Percentiles rank a stretch among this genome's conserved stretches.
Evolutionary conservation across 2,797 vertebrate species (phyloP).

Genomic region (Spheniscus humboldti): DNA sequence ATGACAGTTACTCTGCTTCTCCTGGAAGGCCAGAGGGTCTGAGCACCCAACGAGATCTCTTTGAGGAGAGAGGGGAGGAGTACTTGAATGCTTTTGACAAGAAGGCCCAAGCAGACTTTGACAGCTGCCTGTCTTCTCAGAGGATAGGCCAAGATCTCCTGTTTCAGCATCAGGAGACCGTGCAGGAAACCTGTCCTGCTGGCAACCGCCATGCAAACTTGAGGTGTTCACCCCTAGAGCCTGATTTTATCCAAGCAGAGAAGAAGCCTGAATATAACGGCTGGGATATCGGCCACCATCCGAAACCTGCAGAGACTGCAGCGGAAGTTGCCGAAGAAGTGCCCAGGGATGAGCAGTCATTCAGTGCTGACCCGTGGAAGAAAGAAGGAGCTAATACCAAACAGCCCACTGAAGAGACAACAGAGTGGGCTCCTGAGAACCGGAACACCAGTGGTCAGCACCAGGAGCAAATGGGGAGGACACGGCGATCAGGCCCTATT

Average conservation of each 20-base stretch:
- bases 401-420: conserved; percentile 66
- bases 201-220: conserved; percentile 60
- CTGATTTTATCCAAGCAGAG: conserved; percentile 80
- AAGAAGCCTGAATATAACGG: conserved; percentile 78
- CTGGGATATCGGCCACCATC: conserved; percentile 74
- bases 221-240: conserved; percentile 74
- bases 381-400: conserved; percentile 79
- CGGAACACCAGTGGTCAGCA: conserved; percentile 74
- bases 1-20: conserved; percentile 76
- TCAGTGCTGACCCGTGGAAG: conserved; percentile 81
- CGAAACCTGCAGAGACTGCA: conserved; percentile 73
- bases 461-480: conserved; percentile 81
- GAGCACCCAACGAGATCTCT: conserved; percentile 79
- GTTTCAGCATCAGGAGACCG: conserved; percentile 74
- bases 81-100: conserved; percentile 80
- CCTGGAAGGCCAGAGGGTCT: conserved; percentile 68
- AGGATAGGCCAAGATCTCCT: conserved; percentile 72
- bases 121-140: conserved; percentile 72
- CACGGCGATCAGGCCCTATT: conserved; percentile 90
- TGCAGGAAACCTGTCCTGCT: conserved; percentile 75
- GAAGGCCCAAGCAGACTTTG: conserved; percentile 76
- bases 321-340: conserved; percentile 61
- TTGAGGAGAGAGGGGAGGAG: conserved; percentile 85
- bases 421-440: conserved; percentile 82
- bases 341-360: conserved; percentile 74